Base-by-base conservation (phyloP, 1,140 invertebrate species). In the Ooceraea biroi region DNA sequence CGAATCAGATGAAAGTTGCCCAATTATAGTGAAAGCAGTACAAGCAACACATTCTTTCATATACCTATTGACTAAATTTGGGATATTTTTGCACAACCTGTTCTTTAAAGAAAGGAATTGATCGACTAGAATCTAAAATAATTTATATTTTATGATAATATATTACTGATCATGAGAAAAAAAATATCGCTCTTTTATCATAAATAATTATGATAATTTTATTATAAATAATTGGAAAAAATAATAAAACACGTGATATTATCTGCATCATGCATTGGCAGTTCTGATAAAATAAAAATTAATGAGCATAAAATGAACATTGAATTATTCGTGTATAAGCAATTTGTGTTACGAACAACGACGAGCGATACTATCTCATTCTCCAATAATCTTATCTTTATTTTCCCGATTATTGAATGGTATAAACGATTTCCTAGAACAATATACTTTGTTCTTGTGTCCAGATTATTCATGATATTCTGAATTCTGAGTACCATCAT, bases 321-420 rank as follows among this genome's bases (percentile, higher is more conserved):
- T 3, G 10, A 52, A 57, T 7, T 17, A 65, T 50, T 63, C 19
- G 41, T 44, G 36, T 41, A n/a, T 41, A 36, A 74, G 36, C 0
- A 12, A 41, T 76, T 61, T 12, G n/a, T 5, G 10, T 80, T 27
- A 27, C 36, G 4, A 11, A 12, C 19, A 74, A 55, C 44, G 76
- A 82, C 14, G 41, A 74, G 5, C n/a, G 69, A 76, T 61, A 63
- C 3, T 17, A 22, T 52, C 48, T 27, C 4, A n/a, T 68, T 57
- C 36, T 65, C 30, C 36, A 58, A 83, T 77, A 77, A 77, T 36
- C 72, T 63, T 83, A 83, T 83, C 72, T 52, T 65, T 77, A 77
- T 63, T 69, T 73, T 50, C 63, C 1, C n/a, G 63, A 78, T 78
- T 69, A 19, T 57, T 46, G 17, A 19, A 3, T 0, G n/a, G 46